phyloP scores from a whole-genome alignment of 1,140 invertebrate species.

The Diabrotica undecimpunctata region DNA sequence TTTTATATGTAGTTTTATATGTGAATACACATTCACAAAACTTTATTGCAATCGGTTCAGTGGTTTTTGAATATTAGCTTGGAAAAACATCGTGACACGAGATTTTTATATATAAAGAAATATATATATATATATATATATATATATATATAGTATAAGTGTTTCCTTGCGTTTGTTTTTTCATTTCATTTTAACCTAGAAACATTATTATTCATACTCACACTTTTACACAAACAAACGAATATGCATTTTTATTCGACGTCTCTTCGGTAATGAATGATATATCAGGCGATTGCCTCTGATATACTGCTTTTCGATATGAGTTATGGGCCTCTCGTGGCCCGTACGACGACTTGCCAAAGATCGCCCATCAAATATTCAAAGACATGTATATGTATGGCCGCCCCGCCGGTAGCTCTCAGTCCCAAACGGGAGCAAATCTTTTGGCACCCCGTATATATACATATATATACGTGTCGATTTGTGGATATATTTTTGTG shows the following conservation, averaged over 20 bases:
- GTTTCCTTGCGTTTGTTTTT: too few relatives aligned
- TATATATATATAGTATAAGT: too few relatives aligned
- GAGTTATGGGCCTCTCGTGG: slow-evolving; percentile 45
- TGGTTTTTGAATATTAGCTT: too few relatives aligned
- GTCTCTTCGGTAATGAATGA: slow-evolving; percentile 27
- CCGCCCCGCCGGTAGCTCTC: background rate
- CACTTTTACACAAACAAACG: background rate
- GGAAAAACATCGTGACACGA: too few relatives aligned
- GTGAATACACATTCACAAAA: too few relatives aligned
- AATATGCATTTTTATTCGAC: background rate
- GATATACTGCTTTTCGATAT: slow-evolving; percentile 45
- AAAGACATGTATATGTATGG: slow-evolving; percentile 25
- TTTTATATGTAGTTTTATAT: too few relatives aligned
- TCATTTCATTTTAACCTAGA: too few relatives aligned
- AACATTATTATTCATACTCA: too few relatives aligned
- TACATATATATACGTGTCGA: background rate
- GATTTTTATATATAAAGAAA: too few relatives aligned
- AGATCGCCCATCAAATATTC: slow-evolving; percentile 45
- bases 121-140: too few relatives aligned
- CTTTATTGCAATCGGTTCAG: too few relatives aligned
- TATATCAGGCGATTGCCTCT: slow-evolving; percentile 36
- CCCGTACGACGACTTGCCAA: slow-evolving; percentile 45
- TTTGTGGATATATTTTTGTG: background rate
- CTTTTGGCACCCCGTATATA: slow-evolving; percentile 19
- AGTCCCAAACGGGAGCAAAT: slow-evolving; percentile 19